Evolutionary conservation across 2,888 invertebrate genomes (phyloP).

Genomic region (Drosophila flavopinicola): DNA sequence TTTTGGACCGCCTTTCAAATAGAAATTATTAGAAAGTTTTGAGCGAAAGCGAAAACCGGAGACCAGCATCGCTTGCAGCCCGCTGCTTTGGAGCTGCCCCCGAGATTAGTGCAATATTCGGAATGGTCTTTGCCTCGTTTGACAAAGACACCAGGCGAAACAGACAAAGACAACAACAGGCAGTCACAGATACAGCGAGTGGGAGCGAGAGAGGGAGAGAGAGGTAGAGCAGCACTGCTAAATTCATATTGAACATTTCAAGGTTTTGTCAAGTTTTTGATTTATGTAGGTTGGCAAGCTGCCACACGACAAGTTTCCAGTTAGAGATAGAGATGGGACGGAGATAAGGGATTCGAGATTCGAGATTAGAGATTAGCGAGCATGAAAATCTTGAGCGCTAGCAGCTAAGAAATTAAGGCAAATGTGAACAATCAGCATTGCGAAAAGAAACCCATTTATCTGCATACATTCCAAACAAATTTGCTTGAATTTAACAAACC

Average conservation of each 20-base stretch:
- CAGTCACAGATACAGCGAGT: too few relatives aligned
- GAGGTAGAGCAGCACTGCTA: conserved; percentile 13
- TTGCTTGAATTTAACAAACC: too few relatives aligned
- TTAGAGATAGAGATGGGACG: background rate
- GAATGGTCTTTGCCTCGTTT: too few relatives aligned
- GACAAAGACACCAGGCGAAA: conserved; percentile 10
- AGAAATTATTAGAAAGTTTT: conserved; percentile 74
- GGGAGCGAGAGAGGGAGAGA: background rate
- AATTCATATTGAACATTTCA: conserved; percentile 62
- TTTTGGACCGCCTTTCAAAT: conserved; percentile 71
- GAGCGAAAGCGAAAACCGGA: conserved; percentile 59
- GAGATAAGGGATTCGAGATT: too few relatives aligned
- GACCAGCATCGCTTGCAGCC: background rate
- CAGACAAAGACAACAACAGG: too few relatives aligned
- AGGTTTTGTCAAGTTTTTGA: conserved; percentile 60
- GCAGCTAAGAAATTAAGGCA: conserved; percentile 11
- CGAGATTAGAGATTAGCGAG: too few relatives aligned
- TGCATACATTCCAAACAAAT: background rate
- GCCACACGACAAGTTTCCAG: conserved; percentile 39
- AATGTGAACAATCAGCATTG: conserved; percentile 6
- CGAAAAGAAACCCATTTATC: background rate
- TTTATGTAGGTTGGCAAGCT: conserved; percentile 51
- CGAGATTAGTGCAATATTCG: conserved; percentile 59
- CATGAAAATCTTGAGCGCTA: conserved; percentile 18
- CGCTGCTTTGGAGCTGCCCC: conserved; percentile 34